Evolutionary conservation across 2,888 invertebrate genomes (phyloP).

Genomic region (Tipula confusa): DNA sequence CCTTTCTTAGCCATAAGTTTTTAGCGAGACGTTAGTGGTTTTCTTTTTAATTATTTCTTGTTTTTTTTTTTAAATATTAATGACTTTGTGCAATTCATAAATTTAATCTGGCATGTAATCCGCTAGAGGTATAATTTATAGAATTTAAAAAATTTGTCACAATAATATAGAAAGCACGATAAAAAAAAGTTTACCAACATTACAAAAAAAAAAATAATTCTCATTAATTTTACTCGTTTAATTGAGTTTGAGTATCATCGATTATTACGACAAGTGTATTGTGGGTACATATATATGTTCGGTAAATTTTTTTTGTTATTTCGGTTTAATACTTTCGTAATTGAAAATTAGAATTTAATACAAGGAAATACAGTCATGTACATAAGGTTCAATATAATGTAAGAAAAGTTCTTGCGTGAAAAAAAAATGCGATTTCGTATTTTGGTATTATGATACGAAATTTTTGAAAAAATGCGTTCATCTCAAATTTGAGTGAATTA

Average conservation of each 20-base stretch:
- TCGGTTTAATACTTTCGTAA: no score
- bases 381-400: no score
- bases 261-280: neutral
- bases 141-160: conserved; percentile 16
- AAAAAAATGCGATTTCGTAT: no score
- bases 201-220: neutral
- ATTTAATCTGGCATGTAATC: neutral
- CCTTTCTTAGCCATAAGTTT: neutral
- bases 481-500: no score
- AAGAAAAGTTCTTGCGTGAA: no score
- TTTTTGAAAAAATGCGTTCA: no score
- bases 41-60: no score
- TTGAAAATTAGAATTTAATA: no score
- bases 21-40: neutral
- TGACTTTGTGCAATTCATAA: neutral
- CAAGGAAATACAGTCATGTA: no score
- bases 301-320: no score
- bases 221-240: neutral
- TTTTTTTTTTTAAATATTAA: neutral
- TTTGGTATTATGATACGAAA: no score
- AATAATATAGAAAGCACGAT: neutral
- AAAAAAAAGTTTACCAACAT: neutral
- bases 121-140: neutral
- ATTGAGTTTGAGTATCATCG: neutral
- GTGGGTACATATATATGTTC: neutral